Conservation (phyloP, 2,113 vertebrate genomes). For the Hiodon tergisus region DNA sequence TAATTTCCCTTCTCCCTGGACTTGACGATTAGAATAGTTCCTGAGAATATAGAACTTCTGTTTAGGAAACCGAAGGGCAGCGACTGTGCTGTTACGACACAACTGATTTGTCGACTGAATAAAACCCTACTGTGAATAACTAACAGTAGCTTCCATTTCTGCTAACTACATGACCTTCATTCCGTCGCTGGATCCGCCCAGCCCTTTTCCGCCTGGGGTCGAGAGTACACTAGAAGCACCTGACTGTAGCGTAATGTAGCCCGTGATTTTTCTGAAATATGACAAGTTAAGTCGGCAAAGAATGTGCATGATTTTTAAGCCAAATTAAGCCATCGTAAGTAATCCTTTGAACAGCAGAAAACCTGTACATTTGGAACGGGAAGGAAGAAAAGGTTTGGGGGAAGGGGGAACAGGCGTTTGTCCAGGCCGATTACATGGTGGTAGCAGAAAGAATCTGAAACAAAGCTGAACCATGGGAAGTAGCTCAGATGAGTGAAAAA, state of each 20-base stretch:
- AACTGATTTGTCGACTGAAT: background rate
- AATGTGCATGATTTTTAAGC: conserved; percentile 46
- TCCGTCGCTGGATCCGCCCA: background rate
- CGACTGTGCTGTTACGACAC: background rate
- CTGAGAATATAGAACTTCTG: background rate
- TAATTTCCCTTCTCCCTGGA: too few species aligned
- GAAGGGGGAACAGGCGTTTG: background rate
- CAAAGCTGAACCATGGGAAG: background rate
- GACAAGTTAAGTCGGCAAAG: conserved; percentile 31
- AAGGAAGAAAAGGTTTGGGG: background rate
- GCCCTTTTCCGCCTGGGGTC: background rate
- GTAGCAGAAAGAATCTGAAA: conserved; percentile 29
- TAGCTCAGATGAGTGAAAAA: background rate
- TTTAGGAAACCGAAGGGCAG: background rate
- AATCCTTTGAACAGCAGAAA: conserved; percentile 42
- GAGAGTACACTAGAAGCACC: conserved; percentile 43
- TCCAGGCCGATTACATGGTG: background rate
- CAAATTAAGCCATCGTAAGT: conserved; percentile 50
- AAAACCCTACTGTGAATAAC: background rate
- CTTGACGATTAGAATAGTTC: too few species aligned
- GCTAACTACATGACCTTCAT: background rate
- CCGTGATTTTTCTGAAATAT: conserved; percentile 22
- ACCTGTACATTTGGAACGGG: conserved; percentile 10
- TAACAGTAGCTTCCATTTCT: conserved; percentile 1
- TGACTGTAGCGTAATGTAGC: conserved; percentile 42